Evolutionary conservation across 2,797 vertebrate genomes (phyloP).

Genomic region (Myotis pilosus): DNA sequence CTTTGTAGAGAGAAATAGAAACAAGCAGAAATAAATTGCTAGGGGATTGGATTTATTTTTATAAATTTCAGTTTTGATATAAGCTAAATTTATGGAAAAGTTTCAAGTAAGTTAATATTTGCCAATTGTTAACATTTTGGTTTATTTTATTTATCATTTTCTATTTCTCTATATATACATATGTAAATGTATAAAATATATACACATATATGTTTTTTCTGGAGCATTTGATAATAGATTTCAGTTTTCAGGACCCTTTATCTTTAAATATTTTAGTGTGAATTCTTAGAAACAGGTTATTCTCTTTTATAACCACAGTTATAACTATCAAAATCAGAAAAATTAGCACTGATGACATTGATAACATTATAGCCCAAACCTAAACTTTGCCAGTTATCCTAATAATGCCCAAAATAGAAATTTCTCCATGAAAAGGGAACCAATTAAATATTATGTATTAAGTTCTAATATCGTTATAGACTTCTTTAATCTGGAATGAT

Average conservation of each 20-base stretch:
- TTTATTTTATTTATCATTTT: neutral
- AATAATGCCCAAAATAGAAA: neutral
- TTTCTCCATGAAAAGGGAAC: neutral
- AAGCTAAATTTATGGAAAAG: neutral
- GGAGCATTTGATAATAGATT: neutral
- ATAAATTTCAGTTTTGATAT: neutral
- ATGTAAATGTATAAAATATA: neutral
- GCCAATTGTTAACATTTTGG: neutral
- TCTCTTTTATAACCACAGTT: neutral
- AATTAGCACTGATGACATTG: neutral
- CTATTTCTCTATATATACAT: neutral
- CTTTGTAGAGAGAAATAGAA: neutral
- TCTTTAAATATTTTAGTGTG: neutral
- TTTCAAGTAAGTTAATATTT: neutral
- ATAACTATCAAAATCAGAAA: neutral
- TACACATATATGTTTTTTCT: neutral
- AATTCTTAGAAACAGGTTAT: neutral
- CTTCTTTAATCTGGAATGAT: neutral
- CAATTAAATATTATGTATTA: neutral
- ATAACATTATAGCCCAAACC: neutral
- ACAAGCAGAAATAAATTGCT: neutral
- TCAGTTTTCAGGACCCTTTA: neutral
- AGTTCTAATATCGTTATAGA: neutral
- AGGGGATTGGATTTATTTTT: neutral
- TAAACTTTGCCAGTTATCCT: neutral